Percentiles rank a stretch among this genome's conserved stretches.
These are phyloP conservation scores for Macropus fuliginosus DNA, from an alignment of 2,797 vertebrate genomes.

Conservation along the genomic window DNA sequence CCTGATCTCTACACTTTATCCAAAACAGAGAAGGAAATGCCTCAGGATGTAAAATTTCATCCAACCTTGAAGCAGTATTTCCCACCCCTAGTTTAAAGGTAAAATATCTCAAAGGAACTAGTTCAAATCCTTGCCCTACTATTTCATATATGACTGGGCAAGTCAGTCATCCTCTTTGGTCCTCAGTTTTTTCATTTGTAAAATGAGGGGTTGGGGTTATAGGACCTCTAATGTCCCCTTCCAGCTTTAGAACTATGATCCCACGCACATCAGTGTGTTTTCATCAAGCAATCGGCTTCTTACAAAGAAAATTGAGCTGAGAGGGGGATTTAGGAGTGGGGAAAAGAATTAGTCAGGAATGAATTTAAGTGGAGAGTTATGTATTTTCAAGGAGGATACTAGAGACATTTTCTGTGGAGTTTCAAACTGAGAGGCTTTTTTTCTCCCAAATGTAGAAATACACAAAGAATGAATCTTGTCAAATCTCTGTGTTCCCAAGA, in stretches of 20 bases:
- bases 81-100: not conserved
- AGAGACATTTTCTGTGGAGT: conserved; percentile 65
- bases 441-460: conserved; percentile 56
- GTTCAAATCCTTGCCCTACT: not conserved
- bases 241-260: not conserved
- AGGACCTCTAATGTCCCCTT: not conserved
- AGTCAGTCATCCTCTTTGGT: not conserved
- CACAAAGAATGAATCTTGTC: conserved; percentile 56
- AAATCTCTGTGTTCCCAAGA: not conserved
- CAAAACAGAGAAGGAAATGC: not conserved
- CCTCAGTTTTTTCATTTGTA: not conserved
- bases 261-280: not conserved
- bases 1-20: not conserved
- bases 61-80: not conserved
- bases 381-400: conserved; percentile 62
- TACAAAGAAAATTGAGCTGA: not conserved
- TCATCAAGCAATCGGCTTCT: conserved; percentile 13
- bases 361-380: conserved; percentile 49
- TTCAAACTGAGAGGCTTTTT: conserved; percentile 56
- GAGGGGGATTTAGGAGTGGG: not conserved
- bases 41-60: not conserved
- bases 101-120: not conserved
- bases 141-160: not conserved
- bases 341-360: conserved; percentile 48
- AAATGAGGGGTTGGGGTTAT: not conserved